Evolutionary conservation across 2,113 vertebrate species (phyloP), one percentile per base, ranked within the genome.

Genomic region (Brienomyrus brachyistius): DNA sequence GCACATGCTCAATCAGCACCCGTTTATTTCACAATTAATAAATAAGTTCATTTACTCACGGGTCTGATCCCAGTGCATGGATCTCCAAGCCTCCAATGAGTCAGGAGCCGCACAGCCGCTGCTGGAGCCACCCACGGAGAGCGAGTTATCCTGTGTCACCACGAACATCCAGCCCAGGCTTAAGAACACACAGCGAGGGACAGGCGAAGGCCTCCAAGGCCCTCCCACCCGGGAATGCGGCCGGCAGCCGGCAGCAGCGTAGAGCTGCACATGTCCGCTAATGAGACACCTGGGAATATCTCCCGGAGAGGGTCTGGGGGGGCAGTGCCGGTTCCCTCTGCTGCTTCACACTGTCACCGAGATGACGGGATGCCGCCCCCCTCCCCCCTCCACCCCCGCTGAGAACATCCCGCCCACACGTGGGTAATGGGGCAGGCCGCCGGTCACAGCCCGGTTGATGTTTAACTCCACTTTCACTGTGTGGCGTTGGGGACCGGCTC

Each of bases 131-230:
- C 62, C 80, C 90, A 88, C 66, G 90, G 74, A 74, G 87, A 89
- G 88, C 82, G 91, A 92, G 87, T 93, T 92, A 92, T 92, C 88
- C 89, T 54, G 88, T 84, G 89, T 90, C 89, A 77, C 31, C 91
- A 85, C 88, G 85, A 87, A 89, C 27, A 48, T 88, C 92, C 95
- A 94, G 92, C 94, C 93, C 83, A 89, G 91, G 83, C 93, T 90
- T 92, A 92, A 94, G 92, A 95, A 91, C 92, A 94, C 93, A 91
- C 92, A 86, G 62, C 50, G 11, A 52, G 47, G 94, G 92, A 91
- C 89, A 86, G 88, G 88, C 66, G 89, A 90, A 90, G 88, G 88
- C 70, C 15, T 23, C 21, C 10, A 19, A n/a, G 77, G 31, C 2
- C 48, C 80, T 43, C 86, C 91, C 84, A 35, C 13, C 31, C 15